Evolutionary conservation across 2,113 vertebrate genomes (phyloP).

Genomic region (Crotalus horridus): DNA sequence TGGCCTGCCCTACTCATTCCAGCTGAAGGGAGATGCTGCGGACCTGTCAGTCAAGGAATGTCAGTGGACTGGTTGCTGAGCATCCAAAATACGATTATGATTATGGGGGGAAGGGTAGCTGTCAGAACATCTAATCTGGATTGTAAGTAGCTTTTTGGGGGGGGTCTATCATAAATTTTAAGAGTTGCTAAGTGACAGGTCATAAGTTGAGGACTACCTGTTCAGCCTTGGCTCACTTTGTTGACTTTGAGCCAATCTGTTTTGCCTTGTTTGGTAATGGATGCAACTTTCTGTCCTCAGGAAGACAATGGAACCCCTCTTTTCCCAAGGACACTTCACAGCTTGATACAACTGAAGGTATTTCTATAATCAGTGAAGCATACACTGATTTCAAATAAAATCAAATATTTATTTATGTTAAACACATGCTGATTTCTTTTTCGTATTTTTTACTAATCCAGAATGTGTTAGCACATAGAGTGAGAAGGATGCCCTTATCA

Average conservation of each 20-base stretch:
- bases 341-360: background rate
- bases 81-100: too few species aligned
- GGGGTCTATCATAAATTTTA: background rate
- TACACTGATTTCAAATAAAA: background rate
- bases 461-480: background rate
- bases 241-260: background rate
- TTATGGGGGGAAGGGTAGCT: too few species aligned
- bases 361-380: background rate
- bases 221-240: too few species aligned
- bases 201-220: too few species aligned
- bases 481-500: background rate
- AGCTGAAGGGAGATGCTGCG: background rate
- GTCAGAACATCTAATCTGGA: too few species aligned
- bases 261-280: background rate
- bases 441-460: background rate
- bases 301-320: background rate
- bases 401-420: background rate
- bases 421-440: background rate
- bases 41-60: background rate
- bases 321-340: background rate
- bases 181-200: background rate
- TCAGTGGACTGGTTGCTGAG: background rate
- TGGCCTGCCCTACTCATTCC: background rate
- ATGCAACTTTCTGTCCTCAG: background rate
- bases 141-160: too few species aligned